Base-by-base conservation (phyloP, 2,888 invertebrate species). In the Cephus pygmeus region DNA sequence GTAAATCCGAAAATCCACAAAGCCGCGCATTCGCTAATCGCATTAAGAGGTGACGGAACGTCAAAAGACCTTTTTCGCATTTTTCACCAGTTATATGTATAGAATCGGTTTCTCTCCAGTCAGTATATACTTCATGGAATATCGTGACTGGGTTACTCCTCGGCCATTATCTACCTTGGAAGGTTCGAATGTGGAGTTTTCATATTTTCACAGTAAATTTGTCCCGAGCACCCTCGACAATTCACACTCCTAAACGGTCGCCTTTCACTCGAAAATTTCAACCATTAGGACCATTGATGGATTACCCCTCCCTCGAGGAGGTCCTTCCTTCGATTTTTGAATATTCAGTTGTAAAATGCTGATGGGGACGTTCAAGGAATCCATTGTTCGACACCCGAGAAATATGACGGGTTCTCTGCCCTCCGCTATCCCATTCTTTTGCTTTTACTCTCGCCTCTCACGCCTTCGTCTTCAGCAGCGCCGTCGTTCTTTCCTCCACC, bases 201-300 rank as follows among this genome's bases (percentile, higher is more conserved):
- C 84, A 85, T 84, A 86, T 88, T 88, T 88, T 86, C 83, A 86
- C 84, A 81, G 77, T 86, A 85, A 88, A 88, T 88, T 87, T 86
- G 76, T 80, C 80, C 83, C 79, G 75, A 71, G 68, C 75, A 79
- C 79, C 77, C 77, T 40, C 76, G 75, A 74, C 83, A 85, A 85
- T 83, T 82, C 79, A 78, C 69, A 77, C 78, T 78, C 75, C 81
- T 86, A 86, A 88, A 87, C 86, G 88, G 77, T 79, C 81, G 78
- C 83, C 81, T 86, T 87, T 88, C 86, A 85, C 78, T 79, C 75
- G 75, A 80, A 81, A 85, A 86, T 84, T 85, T 85, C 77, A 77
- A 73, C 85, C 83, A 86, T 85, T 85, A 84, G 80, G 78, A 30
- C 69, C 83, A 85, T 87, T 84, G 84, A 85, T 81, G 87, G 88